Conservation (phyloP, 1,140 invertebrate genomes). For the Periplaneta americana region DNA sequence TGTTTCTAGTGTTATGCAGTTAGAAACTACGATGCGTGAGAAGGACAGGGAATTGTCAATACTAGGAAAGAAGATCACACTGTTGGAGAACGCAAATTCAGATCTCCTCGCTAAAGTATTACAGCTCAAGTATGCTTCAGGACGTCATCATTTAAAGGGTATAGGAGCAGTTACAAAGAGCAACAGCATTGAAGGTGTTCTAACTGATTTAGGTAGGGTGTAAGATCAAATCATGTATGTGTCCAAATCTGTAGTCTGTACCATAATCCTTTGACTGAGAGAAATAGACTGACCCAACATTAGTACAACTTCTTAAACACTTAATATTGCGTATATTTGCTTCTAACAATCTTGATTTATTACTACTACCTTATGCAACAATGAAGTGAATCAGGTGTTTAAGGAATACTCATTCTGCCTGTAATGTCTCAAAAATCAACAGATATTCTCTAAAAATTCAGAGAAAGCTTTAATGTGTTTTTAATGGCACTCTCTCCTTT, state of each 20-base stretch:
- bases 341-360: too few species aligned
- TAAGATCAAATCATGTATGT: background rate
- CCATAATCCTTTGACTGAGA: background rate
- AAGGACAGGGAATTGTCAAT: conserved; percentile 30
- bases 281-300: too few species aligned
- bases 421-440: too few species aligned
- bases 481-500: too few species aligned
- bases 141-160: background rate
- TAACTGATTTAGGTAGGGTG: conserved; percentile 16
- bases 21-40: conserved; percentile 28
- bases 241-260: background rate
- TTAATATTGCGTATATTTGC: too few species aligned
- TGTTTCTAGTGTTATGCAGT: conserved; percentile 26
- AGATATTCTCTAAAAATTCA: too few species aligned
- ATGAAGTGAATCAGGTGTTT: too few species aligned
- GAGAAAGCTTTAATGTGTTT: too few species aligned
- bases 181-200: conserved; percentile 19
- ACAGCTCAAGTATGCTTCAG: conserved; percentile 27
- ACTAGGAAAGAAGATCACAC: conserved; percentile 29
- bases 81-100: conserved; percentile 32
- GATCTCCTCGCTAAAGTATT: conserved; percentile 31
- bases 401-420: too few species aligned
- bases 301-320: too few species aligned
- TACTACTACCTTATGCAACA: too few species aligned
- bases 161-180: conserved; percentile 18